Evolutionary conservation across 2,888 invertebrate species (phyloP).

Genomic region (Phengaris alcon): DNA sequence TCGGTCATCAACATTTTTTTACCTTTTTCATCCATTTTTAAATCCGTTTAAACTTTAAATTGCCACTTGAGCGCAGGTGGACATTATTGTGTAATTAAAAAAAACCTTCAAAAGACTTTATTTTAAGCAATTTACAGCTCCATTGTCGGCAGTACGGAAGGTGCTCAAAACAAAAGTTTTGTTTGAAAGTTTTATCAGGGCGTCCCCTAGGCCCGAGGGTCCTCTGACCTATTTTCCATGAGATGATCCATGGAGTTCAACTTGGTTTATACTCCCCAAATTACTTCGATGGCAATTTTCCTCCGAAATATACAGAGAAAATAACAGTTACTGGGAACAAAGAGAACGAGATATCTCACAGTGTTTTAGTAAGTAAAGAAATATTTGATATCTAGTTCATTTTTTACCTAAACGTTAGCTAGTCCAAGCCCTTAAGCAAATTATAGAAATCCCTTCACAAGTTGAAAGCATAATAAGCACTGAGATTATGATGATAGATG

Average conservation of each 20-base stretch:
- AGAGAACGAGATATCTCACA: background rate
- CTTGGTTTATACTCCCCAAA: constrained; percentile 35
- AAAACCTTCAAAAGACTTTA: constrained; percentile 27
- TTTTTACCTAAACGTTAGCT: no score
- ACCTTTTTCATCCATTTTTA: constrained; percentile 9
- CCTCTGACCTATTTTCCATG: constrained; percentile 73
- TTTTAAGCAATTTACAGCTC: constrained; percentile 41
- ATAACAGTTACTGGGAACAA: constrained; percentile 2
- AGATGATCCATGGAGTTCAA: constrained; percentile 56
- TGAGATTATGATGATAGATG: background rate
- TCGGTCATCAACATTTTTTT: background rate
- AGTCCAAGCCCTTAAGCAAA: no score
- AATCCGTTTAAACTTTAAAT: constrained; percentile 11
- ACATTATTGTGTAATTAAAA: constrained; percentile 18
- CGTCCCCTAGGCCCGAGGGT: constrained; percentile 56
- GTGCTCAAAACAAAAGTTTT: constrained; percentile 77
- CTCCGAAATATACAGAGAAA: background rate
- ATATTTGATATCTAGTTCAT: no score
- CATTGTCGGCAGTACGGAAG: constrained; percentile 49
- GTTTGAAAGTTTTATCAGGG: constrained; percentile 68
- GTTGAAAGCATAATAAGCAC: no score
- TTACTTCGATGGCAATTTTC: constrained; percentile 17
- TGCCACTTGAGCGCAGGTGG: constrained; percentile 13
- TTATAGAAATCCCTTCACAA: background rate
- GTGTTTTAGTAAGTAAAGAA: background rate